A percentile compares a stretch with the other conserved stretches of the same genome.
Conservation (phyloP, 1,140 invertebrate species). For the Orchestia grillus region DNA sequence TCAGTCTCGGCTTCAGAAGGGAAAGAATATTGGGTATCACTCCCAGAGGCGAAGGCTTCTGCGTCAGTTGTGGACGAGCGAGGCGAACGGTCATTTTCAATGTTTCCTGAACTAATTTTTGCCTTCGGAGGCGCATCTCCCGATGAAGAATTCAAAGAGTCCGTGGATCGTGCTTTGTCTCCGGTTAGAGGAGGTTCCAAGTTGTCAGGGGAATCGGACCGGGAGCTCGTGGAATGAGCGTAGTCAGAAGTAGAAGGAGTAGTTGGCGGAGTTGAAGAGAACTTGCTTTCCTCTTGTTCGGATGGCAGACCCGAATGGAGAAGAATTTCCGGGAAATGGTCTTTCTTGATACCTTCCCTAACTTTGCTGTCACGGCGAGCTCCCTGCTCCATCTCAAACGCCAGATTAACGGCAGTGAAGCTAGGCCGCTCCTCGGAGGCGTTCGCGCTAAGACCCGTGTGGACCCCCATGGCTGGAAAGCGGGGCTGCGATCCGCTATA, state of each 20-base stretch:
- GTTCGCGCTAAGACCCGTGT: not conserved
- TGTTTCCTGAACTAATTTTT: not conserved
- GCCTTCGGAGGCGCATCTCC: not conserved
- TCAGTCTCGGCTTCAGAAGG: not conserved
- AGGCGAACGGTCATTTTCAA: not conserved
- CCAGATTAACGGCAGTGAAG: constrained; percentile 29
- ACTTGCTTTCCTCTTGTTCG: not conserved
- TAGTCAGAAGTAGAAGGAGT: constrained; percentile 21
- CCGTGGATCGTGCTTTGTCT: not conserved
- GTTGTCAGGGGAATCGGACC: not conserved
- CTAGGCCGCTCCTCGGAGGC: not conserved
- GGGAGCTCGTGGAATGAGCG: constrained; percentile 27
- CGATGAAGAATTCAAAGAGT: not conserved
- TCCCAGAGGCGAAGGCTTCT: not conserved
- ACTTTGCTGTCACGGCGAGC: not conserved
- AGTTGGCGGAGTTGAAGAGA: not conserved
- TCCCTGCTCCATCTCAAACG: constrained; percentile 28
- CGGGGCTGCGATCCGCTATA: not conserved
- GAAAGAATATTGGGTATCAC: not conserved
- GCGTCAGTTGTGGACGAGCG: not conserved
- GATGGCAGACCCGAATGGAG: constrained; percentile 41
- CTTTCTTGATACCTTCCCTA: not conserved
- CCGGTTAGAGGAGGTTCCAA: not conserved
- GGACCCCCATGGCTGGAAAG: not conserved
- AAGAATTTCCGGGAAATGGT: not conserved